phyloP scores from a whole-genome alignment of 2,113 vertebrate genomes.

The Desmodus rotundus region DNA sequence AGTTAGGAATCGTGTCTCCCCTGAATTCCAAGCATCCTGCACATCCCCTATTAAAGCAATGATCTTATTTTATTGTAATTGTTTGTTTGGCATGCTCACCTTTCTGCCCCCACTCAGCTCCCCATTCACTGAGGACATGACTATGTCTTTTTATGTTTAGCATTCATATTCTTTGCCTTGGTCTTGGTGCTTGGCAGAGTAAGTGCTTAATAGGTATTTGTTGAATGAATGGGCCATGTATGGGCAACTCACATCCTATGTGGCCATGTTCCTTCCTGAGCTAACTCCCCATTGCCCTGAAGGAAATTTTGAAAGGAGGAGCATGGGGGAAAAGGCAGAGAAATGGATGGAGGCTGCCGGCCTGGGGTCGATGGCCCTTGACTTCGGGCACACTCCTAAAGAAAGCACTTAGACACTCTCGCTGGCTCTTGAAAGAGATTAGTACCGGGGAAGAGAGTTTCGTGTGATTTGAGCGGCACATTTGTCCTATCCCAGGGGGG shows the following conservation, averaged over 20 bases:
- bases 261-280: not conserved
- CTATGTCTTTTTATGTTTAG: not conserved
- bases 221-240: not conserved
- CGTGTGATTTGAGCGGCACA: not conserved
- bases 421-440: not conserved
- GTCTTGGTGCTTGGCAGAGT: not conserved
- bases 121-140: not conserved
- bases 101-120: not conserved
- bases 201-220: not conserved
- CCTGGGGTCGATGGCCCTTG: not conserved
- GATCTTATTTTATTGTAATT: not conserved
- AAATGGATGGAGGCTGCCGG: not conserved
- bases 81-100: not conserved
- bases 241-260: not conserved
- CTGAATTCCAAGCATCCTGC: not conserved
- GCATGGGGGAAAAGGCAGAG: not conserved
- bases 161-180: not conserved
- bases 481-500: slow-evolving; percentile 83
- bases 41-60: not conserved
- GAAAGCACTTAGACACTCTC: not conserved
- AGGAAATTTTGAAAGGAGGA: not conserved
- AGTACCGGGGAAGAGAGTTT: not conserved
- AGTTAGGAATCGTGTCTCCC: not conserved
- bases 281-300: not conserved
- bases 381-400: not conserved